Base-by-base conservation (phyloP, 2,888 invertebrate genomes). In the Hartigia nigra region DNA sequence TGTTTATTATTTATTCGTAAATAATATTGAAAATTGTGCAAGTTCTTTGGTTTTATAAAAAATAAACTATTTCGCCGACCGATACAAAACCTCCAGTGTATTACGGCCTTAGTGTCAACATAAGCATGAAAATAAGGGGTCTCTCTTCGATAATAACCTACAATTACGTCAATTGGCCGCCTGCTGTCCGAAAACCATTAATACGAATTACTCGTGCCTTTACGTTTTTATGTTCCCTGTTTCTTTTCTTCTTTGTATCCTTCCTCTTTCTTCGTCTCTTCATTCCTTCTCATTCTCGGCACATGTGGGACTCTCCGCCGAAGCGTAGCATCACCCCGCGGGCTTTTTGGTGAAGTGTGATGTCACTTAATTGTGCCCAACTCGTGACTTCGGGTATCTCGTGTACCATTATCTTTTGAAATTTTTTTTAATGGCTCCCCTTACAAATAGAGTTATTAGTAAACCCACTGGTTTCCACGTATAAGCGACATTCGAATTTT, bases 201-300 rank as follows among this genome's bases (percentile, higher is more conserved):
- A 85, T 84, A 82, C 84, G 82, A 84, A 84, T 84, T 84, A 85
- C 85, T 82, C 81, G 83, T 77, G 74, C 79, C 78, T 75, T 77
- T 79, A 76, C 75, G 77, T 81, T 80, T 79, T 78, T 72, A 77
- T 75, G 78, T 70, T 74, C 70, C 69, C 12, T 76, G 35, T 76
- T 72, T 55, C 14, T 31, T 37, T 75, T 78, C 69, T 74, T 31
- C n/a, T 70, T 70, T 69, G 55, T 79, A 74, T 74, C n/a, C 77
- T 69, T 70, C 74, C 74, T 39, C 70, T 37, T 55, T 23, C 23
- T 55, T 55, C 55, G 55, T 55, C 14, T 39, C 39, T 39, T 39
- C 39, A 5, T 39, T 39, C 39, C 39, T 39, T 14, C 1, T 55
- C 55, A 0, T 55, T 55, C 55, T 55, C 9, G 23, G 23, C 23